Conservation (phyloP, 1,140 invertebrate species). For the Drosophila suzukii region DNA sequence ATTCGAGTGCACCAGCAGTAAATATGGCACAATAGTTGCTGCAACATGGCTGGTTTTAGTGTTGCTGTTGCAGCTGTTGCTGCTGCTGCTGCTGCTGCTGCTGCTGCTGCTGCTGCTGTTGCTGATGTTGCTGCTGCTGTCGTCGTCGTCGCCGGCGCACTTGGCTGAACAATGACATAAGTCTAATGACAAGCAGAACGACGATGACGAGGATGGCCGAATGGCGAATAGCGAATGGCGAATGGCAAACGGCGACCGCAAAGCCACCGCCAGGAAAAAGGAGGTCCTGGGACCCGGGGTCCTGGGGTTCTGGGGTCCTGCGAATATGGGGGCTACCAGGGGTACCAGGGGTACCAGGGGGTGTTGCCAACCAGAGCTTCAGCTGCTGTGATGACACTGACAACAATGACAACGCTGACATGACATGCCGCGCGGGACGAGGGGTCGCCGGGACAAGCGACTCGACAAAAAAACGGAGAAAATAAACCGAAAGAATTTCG, state of each 20-base stretch:
- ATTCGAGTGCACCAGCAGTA: slow-evolving; percentile 15
- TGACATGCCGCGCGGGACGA: slow-evolving; percentile 43
- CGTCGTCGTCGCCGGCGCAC: slow-evolving; percentile 50
- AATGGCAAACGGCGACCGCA: slow-evolving; percentile 44
- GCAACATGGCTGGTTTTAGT: slow-evolving; percentile 14
- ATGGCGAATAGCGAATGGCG: slow-evolving; percentile 21
- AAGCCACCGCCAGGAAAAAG: slow-evolving; percentile 31
- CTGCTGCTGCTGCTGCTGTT: slow-evolving; percentile 12
- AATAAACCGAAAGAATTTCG: slow-evolving; percentile 1
- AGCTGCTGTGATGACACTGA: slow-evolving; percentile 62
- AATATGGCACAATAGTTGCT: slow-evolving; percentile 57
- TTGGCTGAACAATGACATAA: slow-evolving; percentile 73
- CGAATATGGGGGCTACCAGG: too few species aligned
- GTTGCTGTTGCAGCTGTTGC: neutral
- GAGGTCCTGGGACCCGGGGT: neutral
- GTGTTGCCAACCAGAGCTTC: slow-evolving; percentile 13
- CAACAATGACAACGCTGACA: slow-evolving; percentile 69
- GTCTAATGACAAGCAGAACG: slow-evolving; percentile 72
- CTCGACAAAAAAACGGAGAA: neutral
- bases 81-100: neutral
- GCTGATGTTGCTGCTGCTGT: slow-evolving; percentile 9
- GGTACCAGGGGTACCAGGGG: neutral
- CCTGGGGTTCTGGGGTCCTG: neutral
- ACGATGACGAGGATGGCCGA: slow-evolving; percentile 36
- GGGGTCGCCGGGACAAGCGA: neutral